phyloP scores from a whole-genome alignment of 1,140 invertebrate species.

The Octopus sinensis region DNA sequence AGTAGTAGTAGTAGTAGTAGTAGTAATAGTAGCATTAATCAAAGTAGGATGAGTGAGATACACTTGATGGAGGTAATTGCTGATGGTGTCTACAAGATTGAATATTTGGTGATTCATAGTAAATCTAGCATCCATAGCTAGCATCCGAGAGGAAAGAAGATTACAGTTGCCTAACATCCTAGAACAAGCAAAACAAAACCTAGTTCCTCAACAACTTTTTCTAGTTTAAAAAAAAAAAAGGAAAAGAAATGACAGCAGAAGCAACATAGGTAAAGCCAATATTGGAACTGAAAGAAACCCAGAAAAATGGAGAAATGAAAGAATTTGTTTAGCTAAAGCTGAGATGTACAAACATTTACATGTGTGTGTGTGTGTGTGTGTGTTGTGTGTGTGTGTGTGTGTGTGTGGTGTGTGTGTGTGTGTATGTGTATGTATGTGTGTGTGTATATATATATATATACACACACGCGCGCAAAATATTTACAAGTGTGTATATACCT shows the following conservation, averaged over 20 bases:
- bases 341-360: neutral
- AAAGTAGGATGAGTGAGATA: no score
- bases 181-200: constrained; percentile 7
- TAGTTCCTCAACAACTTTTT: neutral
- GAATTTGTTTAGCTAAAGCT: neutral
- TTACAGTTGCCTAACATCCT: constrained; percentile 10
- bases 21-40: no score
- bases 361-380: no score
- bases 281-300: neutral
- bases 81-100: constrained; percentile 2
- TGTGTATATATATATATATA: no score
- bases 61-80: neutral
- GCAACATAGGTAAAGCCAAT: constrained; percentile 9
- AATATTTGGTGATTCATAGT: neutral
- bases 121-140: constrained; percentile 5
- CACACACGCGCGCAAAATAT: no score
- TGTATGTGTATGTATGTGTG: no score
- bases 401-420: no score
- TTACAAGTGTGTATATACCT: no score
- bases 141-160: neutral
- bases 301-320: neutral
- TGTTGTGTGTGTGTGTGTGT: no score
- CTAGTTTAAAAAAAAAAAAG: neutral
- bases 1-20: no score
- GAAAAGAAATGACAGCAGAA: neutral